Conservation (phyloP, 2,888 invertebrate genomes). For the Adelphocoris suturalis region DNA sequence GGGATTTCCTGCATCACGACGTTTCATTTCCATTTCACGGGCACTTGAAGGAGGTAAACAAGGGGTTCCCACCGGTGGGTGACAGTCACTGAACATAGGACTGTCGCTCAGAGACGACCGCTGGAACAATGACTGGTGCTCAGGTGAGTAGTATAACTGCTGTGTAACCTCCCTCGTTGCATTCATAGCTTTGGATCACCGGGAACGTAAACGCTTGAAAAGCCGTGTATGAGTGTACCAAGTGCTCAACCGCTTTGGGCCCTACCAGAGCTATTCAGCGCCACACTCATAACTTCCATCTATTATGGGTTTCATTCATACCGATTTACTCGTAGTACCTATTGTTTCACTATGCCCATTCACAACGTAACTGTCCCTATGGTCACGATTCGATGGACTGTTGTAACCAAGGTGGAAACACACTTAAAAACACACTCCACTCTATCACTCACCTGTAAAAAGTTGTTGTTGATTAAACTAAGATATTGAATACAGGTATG, state of each 20-base stretch:
- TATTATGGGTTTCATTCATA: constrained; percentile 10
- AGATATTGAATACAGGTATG: no score
- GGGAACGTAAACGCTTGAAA: constrained; percentile 5
- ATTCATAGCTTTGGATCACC: neutral
- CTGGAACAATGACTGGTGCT: neutral
- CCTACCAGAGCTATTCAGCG: neutral
- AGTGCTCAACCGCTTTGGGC: neutral
- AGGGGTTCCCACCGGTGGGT: neutral
- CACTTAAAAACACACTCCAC: no score
- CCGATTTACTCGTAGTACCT: neutral
- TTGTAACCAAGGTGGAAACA: no score
- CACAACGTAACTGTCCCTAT: neutral
- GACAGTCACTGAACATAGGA: neutral
- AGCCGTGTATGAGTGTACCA: neutral
- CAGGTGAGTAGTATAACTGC: neutral
- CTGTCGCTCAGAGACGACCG: neutral
- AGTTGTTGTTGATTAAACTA: no score
- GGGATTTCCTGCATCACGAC: no score
- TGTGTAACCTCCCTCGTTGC: neutral
- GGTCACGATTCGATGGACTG: no score
- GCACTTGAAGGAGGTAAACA: neutral
- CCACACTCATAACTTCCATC: neutral
- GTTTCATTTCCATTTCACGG: constrained; percentile 16
- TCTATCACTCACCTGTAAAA: no score
- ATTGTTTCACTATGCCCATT: constrained; percentile 10